These are phyloP conservation scores for Serranus cabrilla DNA, from an alignment of 2,797 vertebrate genomes.

Conservation along the genomic window DNA sequence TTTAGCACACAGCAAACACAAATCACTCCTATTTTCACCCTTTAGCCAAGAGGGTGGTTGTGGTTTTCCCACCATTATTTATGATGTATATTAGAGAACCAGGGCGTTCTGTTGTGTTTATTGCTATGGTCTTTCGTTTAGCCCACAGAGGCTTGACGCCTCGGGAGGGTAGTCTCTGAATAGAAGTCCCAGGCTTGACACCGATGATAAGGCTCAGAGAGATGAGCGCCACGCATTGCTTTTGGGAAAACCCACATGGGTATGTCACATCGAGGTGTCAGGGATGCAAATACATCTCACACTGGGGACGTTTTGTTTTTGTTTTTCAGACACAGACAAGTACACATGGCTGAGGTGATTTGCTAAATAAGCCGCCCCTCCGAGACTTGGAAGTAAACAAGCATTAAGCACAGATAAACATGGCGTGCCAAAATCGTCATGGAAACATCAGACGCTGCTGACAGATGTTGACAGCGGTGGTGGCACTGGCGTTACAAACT, in stretches of 20 bases:
- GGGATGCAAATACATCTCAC: conserved; percentile 79
- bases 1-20: conserved; percentile 41
- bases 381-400: conserved; percentile 79
- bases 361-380: conserved; percentile 69
- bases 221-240: conserved; percentile 56
- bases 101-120: conserved; percentile 66
- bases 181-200: conserved; percentile 79
- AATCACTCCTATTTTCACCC: conserved; percentile 53
- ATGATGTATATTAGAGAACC: conserved; percentile 44
- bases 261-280: conserved; percentile 78
- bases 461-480: conserved; percentile 46
- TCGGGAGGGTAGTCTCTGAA: conserved; percentile 72
- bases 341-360: conserved; percentile 78
- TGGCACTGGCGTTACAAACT: conserved; percentile 32
- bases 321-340: conserved; percentile 80
- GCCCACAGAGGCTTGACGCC: conserved; percentile 62
- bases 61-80: conserved; percentile 43
- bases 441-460: conserved; percentile 74
- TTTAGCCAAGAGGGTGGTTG: conserved; percentile 27
- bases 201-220: conserved; percentile 68
- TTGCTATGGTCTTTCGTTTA: conserved; percentile 54
- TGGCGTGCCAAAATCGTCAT: conserved; percentile 69
- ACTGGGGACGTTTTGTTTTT: conserved; percentile 83
- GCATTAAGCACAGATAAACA: conserved; percentile 79
- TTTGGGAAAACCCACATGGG: conserved; percentile 66